Base-by-base conservation (phyloP, 1,140 invertebrate genomes). In the Augochlora pura region DNA sequence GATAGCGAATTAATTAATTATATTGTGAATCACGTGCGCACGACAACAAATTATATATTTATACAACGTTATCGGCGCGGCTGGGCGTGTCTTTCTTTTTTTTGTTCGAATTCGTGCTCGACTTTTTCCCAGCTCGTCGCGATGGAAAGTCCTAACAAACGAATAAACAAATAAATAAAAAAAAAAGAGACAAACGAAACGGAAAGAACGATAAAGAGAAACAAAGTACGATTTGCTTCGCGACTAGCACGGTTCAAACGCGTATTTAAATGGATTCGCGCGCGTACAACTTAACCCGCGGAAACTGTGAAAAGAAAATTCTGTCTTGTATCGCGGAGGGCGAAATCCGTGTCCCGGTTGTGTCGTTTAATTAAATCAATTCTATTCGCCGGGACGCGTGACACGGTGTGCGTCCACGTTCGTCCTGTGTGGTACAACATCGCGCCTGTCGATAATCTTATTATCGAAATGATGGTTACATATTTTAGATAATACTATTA, bases 401-500 rank as follows among this genome's bases (percentile, higher is more conserved):
- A 67, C 78, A 69, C 25, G 42, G 63, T n/a, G 60, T 42, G 73
- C 60, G n/a, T n/a, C n/a, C 72, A 23, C 80, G 68, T 38, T 70
- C 77, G 60, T 77, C 64, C 78, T 68, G 39, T 59, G 69, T 80
- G 68, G 52, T 80, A 75, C 82, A 84, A 68, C 68, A 69, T 73
- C 69, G 65, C 82, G 80, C 70, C 83, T 78, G 82, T 79, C 84
- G 85, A 71, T 85, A 83, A 88, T 78, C 62, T 76, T 82, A 89
- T 84, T 88, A 86, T 89, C 87, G 80, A 87, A 80, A 85, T 84
- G 83, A 88, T 86, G 85, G 82, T 89, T 88, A 88, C 83, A 84
- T 89, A 89, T 89, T 89, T 89, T 89, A 89, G 78, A 87, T 89
- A 88, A 87, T 87, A 87, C 81, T 89, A 89, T 87, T 88, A 89